phyloP scores from a whole-genome alignment of 2,888 invertebrate genomes.

The Nemotelus nigrinus region DNA sequence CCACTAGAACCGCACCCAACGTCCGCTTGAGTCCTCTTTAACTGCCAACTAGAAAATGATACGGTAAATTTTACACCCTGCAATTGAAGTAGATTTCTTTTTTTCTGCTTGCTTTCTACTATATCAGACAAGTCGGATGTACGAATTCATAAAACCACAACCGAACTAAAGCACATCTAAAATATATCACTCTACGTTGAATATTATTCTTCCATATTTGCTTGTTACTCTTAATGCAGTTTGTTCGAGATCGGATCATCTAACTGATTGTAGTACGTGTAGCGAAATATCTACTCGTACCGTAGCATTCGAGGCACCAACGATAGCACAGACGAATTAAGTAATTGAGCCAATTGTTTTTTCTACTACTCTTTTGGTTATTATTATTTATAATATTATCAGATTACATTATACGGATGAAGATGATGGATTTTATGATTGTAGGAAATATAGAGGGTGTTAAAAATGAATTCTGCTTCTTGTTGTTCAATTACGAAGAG shows the following conservation, averaged over 20 bases:
- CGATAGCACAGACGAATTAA: constrained; percentile 56
- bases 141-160: constrained; percentile 14
- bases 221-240: not conserved
- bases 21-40: too few relatives aligned
- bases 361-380: constrained; percentile 47
- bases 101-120: constrained; percentile 1
- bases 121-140: constrained; percentile 24
- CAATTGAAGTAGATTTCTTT: not conserved
- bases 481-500: not conserved
- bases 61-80: constrained; percentile 7
- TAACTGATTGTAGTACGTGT: not conserved
- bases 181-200: not conserved
- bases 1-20: not conserved
- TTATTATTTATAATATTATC: constrained; percentile 41
- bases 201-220: constrained; percentile 22
- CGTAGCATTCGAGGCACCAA: not conserved
- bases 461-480: not conserved
- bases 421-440: constrained; percentile 6
- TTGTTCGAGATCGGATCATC: not conserved
- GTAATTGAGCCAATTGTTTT: constrained; percentile 63
- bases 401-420: constrained; percentile 24
- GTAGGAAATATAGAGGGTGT: not conserved
- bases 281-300: too few relatives aligned
- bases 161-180: constrained; percentile 27
- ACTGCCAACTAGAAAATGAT: not conserved